Evolutionary conservation across 37 sponge, comb jelly and placozoan species (phyloP).

Genomic region (Haliclona indistincta): DNA sequence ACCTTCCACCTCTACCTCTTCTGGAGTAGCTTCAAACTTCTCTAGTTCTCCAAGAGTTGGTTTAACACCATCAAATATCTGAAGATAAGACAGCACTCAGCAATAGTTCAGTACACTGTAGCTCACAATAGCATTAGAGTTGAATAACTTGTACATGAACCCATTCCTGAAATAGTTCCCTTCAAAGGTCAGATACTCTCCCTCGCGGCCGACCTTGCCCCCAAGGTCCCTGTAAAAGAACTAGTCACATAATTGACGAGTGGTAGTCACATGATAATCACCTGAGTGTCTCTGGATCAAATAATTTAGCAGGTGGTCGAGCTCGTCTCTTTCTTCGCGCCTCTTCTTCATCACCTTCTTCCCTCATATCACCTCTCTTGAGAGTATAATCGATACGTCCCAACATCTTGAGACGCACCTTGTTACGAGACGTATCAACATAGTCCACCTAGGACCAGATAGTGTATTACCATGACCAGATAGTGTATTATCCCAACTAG

Average conservation of each 20-base stretch:
- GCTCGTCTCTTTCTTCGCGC: conserved; percentile 20
- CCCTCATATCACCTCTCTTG: conserved; percentile 60
- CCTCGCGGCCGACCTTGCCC: conserved; percentile 79
- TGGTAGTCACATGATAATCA: too few species aligned
- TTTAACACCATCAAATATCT: conserved; percentile 90
- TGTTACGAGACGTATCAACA: conserved; percentile 79
- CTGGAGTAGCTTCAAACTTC: conserved; percentile 93
- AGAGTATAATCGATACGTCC: conserved; percentile 92
- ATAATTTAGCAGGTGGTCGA: conserved; percentile 83
- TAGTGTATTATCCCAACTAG: too few species aligned
- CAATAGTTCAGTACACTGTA: background rate
- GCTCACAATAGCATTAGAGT: conserved; percentile 86
- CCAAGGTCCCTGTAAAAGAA: conserved; percentile 54
- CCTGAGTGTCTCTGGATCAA: conserved; percentile 82
- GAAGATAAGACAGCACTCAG: background rate
- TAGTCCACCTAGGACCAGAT: conserved; percentile 92
- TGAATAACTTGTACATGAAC: conserved; percentile 92
- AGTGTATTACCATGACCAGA: too few species aligned
- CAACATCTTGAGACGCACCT: conserved; percentile 82
- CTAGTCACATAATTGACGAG: too few species aligned
- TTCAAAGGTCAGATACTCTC: conserved; percentile 90
- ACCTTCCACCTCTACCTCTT: conserved; percentile 86
- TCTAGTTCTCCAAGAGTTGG: conserved; percentile 96
- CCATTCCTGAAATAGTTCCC: conserved; percentile 89
- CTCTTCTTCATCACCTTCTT: conserved; percentile 23